A percentile compares a stretch with the other conserved stretches of the same genome.
Conservation (phyloP, 2,797 vertebrate species). For the Lepidocolaptes lacrymiger region DNA sequence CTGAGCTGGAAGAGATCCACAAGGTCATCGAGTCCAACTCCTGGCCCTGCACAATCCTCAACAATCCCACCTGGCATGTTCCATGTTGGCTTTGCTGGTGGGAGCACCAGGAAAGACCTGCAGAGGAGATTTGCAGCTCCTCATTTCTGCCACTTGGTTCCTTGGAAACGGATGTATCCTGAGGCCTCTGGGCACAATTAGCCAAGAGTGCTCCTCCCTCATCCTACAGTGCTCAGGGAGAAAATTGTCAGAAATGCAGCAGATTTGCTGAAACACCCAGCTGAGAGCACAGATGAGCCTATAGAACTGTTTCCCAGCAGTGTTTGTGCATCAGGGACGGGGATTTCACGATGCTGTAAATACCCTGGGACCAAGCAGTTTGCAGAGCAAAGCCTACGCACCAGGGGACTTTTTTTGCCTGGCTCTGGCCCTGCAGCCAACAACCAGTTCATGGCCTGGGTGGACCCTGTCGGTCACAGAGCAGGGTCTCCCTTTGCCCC, state of each 20-base stretch:
- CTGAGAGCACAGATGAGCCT: background rate
- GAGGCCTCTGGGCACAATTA: background rate
- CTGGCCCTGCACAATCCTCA: background rate
- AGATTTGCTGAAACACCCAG: background rate
- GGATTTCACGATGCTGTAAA: background rate
- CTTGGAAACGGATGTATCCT: background rate
- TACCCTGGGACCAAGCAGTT: background rate
- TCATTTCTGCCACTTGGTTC: background rate
- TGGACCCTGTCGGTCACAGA: background rate
- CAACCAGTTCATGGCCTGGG: background rate
- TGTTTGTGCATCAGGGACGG: background rate
- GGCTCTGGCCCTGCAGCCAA: background rate
- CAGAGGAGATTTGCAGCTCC: background rate
- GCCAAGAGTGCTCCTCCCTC: background rate
- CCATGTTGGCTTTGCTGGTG: background rate
- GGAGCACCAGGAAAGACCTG: background rate
- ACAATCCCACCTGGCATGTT: background rate
- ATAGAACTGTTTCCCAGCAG: fast-evolving
- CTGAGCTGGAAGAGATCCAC: background rate
- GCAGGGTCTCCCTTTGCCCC: background rate
- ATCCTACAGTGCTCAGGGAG: background rate
- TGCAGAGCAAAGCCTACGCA: fast-evolving
- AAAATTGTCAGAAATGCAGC: background rate
- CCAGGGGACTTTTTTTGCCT: background rate
- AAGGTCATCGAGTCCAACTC: background rate